Evolutionary conservation across 2,113 vertebrate species (phyloP).

Genomic region (Parus major): DNA sequence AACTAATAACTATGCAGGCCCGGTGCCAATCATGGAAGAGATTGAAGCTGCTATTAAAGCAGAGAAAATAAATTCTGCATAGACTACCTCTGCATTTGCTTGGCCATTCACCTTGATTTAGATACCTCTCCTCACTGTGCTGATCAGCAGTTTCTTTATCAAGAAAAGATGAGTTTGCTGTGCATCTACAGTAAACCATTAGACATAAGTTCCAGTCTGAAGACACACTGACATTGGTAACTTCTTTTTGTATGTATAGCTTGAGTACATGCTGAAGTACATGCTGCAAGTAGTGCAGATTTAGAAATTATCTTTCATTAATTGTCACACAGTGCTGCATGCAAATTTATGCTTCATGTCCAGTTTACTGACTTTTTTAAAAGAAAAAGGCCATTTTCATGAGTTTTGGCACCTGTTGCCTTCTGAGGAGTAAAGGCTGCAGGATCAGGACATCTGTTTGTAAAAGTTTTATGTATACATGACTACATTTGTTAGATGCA

Average conservation of each 20-base stretch:
- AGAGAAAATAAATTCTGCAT: constrained; percentile 30
- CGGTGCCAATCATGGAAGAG: constrained; percentile 80
- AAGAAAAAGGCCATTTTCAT: neutral
- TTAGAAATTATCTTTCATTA: neutral
- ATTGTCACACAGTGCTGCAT: neutral
- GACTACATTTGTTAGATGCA: neutral
- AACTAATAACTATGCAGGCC: constrained; percentile 86
- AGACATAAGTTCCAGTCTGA: neutral
- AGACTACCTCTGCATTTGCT: constrained; percentile 5
- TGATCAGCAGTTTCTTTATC: constrained; percentile 4
- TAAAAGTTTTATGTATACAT: neutral
- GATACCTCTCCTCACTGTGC: neutral
- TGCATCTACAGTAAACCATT: neutral
- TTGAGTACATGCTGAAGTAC: neutral
- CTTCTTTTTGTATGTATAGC: neutral
- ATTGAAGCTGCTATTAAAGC: constrained; percentile 72
- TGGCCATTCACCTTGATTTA: neutral
- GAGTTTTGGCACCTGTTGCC: neutral
- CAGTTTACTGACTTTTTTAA: neutral
- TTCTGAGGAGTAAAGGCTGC: neutral
- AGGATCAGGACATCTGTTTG: neutral
- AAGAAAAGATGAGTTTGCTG: neutral
- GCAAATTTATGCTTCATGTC: neutral
- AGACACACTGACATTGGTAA: neutral
- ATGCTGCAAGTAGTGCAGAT: neutral